Percentiles rank a stretch among this genome's conserved stretches.
phyloP scores from a whole-genome alignment of 2,797 vertebrate genomes.

The Sebastes trivittatus region DNA sequence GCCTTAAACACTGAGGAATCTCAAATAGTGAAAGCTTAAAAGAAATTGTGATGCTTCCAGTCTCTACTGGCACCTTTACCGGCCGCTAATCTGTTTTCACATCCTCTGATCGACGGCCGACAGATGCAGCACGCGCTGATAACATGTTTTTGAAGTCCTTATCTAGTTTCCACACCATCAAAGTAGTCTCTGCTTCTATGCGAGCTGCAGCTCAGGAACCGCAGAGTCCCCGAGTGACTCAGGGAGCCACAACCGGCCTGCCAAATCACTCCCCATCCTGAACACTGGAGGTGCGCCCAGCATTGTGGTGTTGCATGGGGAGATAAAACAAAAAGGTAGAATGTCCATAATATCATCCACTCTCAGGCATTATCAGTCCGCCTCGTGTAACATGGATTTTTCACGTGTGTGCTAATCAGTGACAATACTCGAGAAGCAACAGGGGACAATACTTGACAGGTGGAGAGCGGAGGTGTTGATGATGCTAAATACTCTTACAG shows the following conservation, averaged over 20 bases:
- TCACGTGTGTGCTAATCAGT: background rate
- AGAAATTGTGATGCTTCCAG: constrained; percentile 4
- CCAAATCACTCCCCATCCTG: constrained; percentile 38
- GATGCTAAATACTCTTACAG: background rate
- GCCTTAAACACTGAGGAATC: background rate
- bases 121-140: constrained; percentile 49
- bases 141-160: constrained; percentile 60
- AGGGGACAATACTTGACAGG: background rate
- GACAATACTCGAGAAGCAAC: background rate
- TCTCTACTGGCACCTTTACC: constrained; percentile 12
- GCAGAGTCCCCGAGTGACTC: constrained; percentile 33
- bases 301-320: constrained; percentile 14
- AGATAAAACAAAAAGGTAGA: constrained; percentile 27
- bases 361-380: constrained; percentile 13
- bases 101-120: constrained; percentile 31
- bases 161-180: constrained; percentile 59
- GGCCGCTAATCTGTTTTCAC: constrained; percentile 27
- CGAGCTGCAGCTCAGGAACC: constrained; percentile 41
- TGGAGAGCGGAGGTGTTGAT: constrained; percentile 2
- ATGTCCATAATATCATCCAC: constrained; percentile 10
- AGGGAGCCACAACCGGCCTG: constrained; percentile 7
- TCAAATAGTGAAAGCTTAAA: background rate
- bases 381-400: background rate
- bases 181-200: constrained; percentile 33
- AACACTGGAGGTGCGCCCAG: constrained; percentile 40